Evolutionary conservation across 2,888 invertebrate genomes (phyloP), one percentile per base, ranked within the genome.

Genomic region (Athrips mouffetella): DNA sequence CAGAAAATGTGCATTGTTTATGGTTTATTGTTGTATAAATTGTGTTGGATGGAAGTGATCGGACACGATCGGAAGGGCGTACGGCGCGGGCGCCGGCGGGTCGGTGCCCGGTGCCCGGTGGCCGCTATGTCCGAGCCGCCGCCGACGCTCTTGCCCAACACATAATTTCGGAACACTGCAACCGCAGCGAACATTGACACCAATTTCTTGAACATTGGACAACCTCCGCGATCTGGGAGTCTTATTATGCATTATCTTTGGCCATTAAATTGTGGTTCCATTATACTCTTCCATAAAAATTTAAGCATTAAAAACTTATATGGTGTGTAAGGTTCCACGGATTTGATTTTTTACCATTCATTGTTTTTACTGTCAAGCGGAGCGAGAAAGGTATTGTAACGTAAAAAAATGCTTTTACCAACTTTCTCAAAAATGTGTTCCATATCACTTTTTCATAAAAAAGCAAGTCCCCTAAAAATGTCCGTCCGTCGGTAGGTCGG

Each of bases 121-220:
- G 13, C 15, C 33, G 33, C 33, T 16, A 42, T 44, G 44, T 44
- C 44, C 44, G 44, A 30, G 59, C n/a, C n/a, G n/a, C n/a, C n/a
- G n/a, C n/a, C n/a, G n/a, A n/a, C 65, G 61, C 65, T 67, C 69
- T 87, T 86, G 78, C 86, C 65, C 76, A 86, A 87, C 81, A 81
- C 76, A 76, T 78, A 70, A 82, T 86, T 84, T 86, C 77, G 82
- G 85, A 82, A 80, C 83, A 81, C 67, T 84, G 82, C 82, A 83
- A 86, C 84, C 84, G 80, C 86, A 85, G 85, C 84, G 85, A 86
- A 69, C 87, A 82, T 83, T 88, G 87, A 87, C 87, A 86, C 84
- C 83, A 74, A 84, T 85, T 76, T 80, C 71, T 75, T 73, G 75
- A 72, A 75, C 75, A 77, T 76, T 70, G 74, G 74, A 78, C 73